Evolutionary conservation across 2,113 vertebrate genomes (phyloP).

Genomic region (Asarcornis scutulata): DNA sequence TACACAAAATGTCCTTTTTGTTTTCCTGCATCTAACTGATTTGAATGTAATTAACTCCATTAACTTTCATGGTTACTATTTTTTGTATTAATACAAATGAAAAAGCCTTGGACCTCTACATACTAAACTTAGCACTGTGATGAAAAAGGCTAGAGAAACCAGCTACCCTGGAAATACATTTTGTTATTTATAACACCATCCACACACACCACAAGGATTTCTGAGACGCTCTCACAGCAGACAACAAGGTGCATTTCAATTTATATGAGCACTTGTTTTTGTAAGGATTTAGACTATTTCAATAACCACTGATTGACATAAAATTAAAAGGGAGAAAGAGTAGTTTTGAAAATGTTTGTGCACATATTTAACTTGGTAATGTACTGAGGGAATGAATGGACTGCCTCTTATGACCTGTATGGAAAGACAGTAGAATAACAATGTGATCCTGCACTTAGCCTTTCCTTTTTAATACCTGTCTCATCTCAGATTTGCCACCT

Average conservation of each 20-base stretch:
- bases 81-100: background rate
- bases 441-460: conserved; percentile 25
- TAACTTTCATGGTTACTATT: background rate
- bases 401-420: conserved; percentile 20
- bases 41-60: conserved; percentile 6
- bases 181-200: background rate
- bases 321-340: conserved; percentile 33
- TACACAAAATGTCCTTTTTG: background rate
- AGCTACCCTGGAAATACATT: background rate
- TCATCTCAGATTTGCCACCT: conserved; percentile 44
- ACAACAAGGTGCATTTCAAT: conserved; percentile 5
- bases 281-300: background rate
- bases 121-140: background rate
- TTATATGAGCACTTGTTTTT: background rate
- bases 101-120: background rate
- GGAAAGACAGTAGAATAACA: conserved; percentile 54
- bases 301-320: conserved; percentile 10
- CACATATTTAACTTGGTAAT: conserved; percentile 34
- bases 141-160: background rate
- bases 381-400: background rate
- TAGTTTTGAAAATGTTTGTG: conserved; percentile 24
- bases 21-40: background rate
- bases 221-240: background rate
- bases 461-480: conserved; percentile 49
- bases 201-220: background rate